Evolutionary conservation across 2,113 vertebrate genomes (phyloP).

Genomic region (Spea multiplicata): DNA sequence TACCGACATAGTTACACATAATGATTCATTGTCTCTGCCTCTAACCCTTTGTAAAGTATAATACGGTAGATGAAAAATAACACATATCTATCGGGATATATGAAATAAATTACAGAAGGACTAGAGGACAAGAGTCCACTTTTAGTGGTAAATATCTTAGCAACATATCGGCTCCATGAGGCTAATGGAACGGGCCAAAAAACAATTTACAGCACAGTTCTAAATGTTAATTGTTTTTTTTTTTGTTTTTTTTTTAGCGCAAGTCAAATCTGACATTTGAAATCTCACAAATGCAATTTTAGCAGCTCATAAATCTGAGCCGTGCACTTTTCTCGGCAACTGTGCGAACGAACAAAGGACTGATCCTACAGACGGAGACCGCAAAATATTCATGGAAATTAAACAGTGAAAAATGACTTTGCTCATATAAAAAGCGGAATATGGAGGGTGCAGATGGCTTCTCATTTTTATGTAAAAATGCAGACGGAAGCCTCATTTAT

Average conservation of each 20-base stretch:
- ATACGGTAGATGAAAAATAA: not conserved
- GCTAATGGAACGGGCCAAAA: slow-evolving; percentile 20
- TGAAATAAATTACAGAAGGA: not conserved
- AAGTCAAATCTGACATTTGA: slow-evolving; percentile 42
- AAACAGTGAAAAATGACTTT: slow-evolving; percentile 43
- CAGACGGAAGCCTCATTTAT: slow-evolving; percentile 31
- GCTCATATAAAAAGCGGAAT: slow-evolving; percentile 7
- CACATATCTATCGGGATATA: not conserved
- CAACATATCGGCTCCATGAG: slow-evolving; percentile 13
- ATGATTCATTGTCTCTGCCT: no score
- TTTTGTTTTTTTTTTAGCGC: slow-evolving; percentile 34
- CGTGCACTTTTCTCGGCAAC: slow-evolving; percentile 11
- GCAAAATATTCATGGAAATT: slow-evolving; percentile 23
- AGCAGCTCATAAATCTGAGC: slow-evolving; percentile 46
- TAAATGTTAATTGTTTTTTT: slow-evolving; percentile 47
- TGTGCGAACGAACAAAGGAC: slow-evolving; percentile 14
- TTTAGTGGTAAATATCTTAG: slow-evolving; percentile 19
- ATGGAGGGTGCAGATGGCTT: slow-evolving; percentile 31
- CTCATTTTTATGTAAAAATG: slow-evolving; percentile 28
- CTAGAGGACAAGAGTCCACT: not conserved
- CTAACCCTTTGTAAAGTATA: not conserved
- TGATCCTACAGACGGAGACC: not conserved
- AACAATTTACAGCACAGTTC: slow-evolving; percentile 36
- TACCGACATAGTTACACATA: no score
- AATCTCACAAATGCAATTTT: slow-evolving; percentile 39